phyloP scores from a whole-genome alignment of 2,888 invertebrate genomes.

The Sesia apiformis region DNA sequence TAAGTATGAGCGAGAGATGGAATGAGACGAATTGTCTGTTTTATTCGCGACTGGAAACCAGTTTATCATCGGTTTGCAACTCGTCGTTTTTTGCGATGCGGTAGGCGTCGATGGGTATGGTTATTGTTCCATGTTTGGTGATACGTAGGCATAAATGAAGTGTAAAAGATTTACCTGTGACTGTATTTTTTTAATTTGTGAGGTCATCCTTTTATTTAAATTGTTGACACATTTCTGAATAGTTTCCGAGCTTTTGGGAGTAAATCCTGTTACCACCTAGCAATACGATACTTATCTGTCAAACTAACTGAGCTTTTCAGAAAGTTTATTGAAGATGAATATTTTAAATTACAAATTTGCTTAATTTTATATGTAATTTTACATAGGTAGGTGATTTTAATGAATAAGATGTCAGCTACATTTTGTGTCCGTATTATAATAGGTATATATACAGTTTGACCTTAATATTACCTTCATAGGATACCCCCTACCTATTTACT shows the following conservation, averaged over 20 bases:
- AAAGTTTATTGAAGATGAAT: too few relatives aligned
- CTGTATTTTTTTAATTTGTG: not conserved
- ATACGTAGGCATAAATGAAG: not conserved
- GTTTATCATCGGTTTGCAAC: conserved; percentile 58
- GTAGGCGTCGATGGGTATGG: conserved; percentile 52
- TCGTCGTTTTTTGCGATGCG: conserved; percentile 43
- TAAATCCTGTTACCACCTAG: too few relatives aligned
- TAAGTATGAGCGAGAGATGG: not conserved
- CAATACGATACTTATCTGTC: too few relatives aligned
- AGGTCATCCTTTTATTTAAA: not conserved
- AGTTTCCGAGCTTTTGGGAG: not conserved
- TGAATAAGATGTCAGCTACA: too few relatives aligned
- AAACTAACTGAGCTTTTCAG: too few relatives aligned
- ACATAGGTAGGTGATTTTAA: too few relatives aligned
- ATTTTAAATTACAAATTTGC: too few relatives aligned
- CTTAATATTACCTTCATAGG: too few relatives aligned
- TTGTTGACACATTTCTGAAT: not conserved
- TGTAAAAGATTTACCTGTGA: not conserved
- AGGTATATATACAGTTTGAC: too few relatives aligned
- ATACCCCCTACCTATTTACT: too few relatives aligned
- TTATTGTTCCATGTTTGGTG: not conserved
- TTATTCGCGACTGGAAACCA: conserved; percentile 45
- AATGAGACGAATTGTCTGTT: conserved; percentile 33
- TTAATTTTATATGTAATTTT: too few relatives aligned
- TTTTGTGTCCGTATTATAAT: too few relatives aligned